Evolutionary conservation across 2,113 vertebrate species (phyloP).

Genomic region (Eulemur rufifrons): DNA sequence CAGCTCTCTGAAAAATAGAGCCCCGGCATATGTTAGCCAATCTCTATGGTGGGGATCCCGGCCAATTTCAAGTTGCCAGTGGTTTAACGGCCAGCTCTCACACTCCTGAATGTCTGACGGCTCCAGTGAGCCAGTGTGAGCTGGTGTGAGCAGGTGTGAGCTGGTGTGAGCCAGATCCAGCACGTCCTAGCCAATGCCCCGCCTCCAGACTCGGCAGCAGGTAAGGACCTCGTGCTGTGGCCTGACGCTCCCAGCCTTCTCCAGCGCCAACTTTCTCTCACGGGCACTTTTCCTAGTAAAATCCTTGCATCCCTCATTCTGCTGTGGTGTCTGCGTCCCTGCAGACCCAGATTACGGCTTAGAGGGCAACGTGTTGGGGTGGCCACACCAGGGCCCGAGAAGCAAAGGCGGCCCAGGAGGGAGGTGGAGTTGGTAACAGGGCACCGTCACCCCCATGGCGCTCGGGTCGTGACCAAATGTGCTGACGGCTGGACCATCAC

Average conservation of each 20-base stretch:
- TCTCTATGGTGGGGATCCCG: fast-evolving
- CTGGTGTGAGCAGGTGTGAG: background rate
- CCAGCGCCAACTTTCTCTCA: background rate
- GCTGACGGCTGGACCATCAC: background rate
- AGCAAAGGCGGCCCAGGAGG: background rate
- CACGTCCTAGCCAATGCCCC: background rate
- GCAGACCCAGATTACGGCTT: background rate
- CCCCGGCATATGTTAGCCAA: fast-evolving
- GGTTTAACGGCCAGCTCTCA: fast-evolving
- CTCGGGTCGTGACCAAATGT: background rate
- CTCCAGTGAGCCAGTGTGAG: background rate
- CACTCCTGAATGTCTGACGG: too few relatives aligned
- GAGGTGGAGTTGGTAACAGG: background rate
- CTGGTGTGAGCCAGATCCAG: background rate
- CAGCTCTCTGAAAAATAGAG: background rate
- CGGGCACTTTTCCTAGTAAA: background rate
- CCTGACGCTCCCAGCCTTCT: background rate
- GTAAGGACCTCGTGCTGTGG: fast-evolving
- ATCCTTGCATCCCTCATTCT: too few relatives aligned
- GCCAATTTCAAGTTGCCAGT: background rate
- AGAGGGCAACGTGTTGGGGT: fast-evolving
- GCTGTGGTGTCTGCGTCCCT: background rate
- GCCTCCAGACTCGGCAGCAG: background rate
- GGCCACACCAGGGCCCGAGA: background rate
- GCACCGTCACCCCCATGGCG: too few relatives aligned